Base-by-base conservation (phyloP, 1,140 invertebrate genomes). In the Carposina sasakii region DNA sequence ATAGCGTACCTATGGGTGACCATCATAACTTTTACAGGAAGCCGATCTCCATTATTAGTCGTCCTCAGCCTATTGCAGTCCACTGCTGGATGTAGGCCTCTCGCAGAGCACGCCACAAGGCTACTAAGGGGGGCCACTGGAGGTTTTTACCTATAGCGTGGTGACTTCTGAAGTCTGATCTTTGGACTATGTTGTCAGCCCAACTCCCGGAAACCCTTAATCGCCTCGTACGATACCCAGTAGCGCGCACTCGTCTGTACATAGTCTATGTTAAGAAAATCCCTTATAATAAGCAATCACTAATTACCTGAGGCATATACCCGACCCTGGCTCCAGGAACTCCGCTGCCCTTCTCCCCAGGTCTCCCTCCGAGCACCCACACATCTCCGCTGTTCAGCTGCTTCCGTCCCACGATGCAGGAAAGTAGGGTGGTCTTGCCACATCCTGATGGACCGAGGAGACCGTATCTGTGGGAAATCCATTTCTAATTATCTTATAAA, bases 391-490 rank as follows among this genome's bases (percentile, higher is more conserved):
- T 89, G 64, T 94, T 88, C 6, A 96, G 81, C 34, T 87, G 76
- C 24, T 91, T 86, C 31, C 93, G 87, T 1, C 95, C 95, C 0
- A 97, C 94, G 21, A 96, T 90, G 70, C 94, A 96, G 16, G 92
- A 92, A 0, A 98, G 87, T 0, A 97, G 71, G 0, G 96, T 97
- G 0, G 93, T 94, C 85, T 96, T 94, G 8, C 93, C 92, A 66
- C 93, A 94, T 3, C 94, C 94, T 46, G 93, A 96, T 8, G 93
- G 91, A 12, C 94, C 94, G 17, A 97, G 84, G 6, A 97, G 85
- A 19, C 94, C 94, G 67, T 97, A 97, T 67, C 94, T 96, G 76
- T 23, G 81, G 69, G 42, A 52, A 20, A 52, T 13, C n/a, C n/a
- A n/a, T n/a, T n/a, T n/a, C n/a, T n/a, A n/a, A n/a, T n/a, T n/a